Evolutionary conservation across 2,888 invertebrate species (phyloP).

Genomic region (Clistopyga incitator): DNA sequence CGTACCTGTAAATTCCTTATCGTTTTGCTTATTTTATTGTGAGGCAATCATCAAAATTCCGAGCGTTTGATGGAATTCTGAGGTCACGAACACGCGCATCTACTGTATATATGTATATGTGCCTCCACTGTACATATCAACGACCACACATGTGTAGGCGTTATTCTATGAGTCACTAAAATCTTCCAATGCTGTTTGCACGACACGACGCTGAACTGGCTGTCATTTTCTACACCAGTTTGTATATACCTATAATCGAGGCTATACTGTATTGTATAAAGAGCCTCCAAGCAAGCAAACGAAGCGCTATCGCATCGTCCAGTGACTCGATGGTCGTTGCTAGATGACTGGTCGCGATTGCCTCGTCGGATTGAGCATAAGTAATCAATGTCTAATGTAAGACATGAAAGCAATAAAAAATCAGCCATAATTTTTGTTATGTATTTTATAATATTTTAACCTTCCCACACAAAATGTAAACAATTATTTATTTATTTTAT

Average conservation of each 20-base stretch:
- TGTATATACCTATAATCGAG: conserved; percentile 2
- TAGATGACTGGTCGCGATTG: conserved; percentile 18
- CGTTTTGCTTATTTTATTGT: background rate
- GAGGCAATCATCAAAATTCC: background rate
- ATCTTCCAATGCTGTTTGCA: conserved; percentile 7
- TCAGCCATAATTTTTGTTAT: background rate
- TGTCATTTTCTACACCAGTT: background rate
- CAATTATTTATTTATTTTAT: background rate
- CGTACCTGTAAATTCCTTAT: background rate
- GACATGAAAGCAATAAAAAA: background rate
- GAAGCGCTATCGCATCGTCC: conserved; percentile 24
- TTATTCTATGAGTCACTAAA: conserved; percentile 54
- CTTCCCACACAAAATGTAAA: background rate
- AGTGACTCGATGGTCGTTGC: conserved; percentile 15
- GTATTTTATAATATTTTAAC: background rate
- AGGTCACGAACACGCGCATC: background rate
- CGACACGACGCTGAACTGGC: background rate
- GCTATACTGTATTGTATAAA: conserved; percentile 1
- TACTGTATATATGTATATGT: background rate
- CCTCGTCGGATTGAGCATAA: background rate
- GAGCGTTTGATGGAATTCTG: background rate
- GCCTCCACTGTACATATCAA: background rate
- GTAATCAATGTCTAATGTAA: background rate
- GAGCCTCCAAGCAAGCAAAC: background rate
- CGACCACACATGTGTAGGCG: conserved; percentile 32